These are phyloP conservation scores for Chesias legatella DNA, from an alignment of 2,888 invertebrate species.

Conservation along the genomic window DNA sequence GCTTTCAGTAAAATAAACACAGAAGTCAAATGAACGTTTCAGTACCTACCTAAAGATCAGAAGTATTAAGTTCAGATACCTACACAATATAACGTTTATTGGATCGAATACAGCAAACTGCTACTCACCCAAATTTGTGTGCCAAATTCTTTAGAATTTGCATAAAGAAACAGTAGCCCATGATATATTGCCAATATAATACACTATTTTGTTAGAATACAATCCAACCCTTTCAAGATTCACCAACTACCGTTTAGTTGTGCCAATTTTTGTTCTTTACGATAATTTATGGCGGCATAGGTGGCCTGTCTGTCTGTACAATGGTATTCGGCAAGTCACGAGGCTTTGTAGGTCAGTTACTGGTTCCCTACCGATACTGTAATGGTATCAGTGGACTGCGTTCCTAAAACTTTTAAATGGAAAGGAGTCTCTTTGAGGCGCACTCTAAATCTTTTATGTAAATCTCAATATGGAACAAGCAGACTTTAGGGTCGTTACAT, in stretches of 20 bases:
- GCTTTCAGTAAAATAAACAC: no score
- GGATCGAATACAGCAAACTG: no score
- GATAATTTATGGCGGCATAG: conserved; percentile 68
- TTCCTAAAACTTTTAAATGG: conserved; percentile 44
- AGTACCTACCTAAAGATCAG: no score
- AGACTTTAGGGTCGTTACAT: no score
- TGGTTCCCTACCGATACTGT: conserved; percentile 48
- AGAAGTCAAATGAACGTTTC: no score
- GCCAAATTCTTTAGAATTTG: conserved; percentile 18
- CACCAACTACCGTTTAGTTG: conserved; percentile 59
- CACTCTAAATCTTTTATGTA: no score
- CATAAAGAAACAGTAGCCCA: conserved; percentile 28
- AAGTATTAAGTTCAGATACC: no score
- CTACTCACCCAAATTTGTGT: conserved; percentile 2
- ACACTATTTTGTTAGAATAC: conserved; percentile 38
- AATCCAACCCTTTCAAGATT: conserved; percentile 53
- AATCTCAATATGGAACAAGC: no score
- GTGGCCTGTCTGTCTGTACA: conserved; percentile 53
- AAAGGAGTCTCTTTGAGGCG: no score
- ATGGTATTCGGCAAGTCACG: conserved; percentile 68
- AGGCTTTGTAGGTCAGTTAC: conserved; percentile 71
- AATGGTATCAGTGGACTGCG: conserved; percentile 37
- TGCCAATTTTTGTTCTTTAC: conserved; percentile 57
- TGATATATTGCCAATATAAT: conserved; percentile 41
- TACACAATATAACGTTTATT: no score